Conservation (phyloP, 2,113 vertebrate species). For the Platichthys flesus region DNA sequence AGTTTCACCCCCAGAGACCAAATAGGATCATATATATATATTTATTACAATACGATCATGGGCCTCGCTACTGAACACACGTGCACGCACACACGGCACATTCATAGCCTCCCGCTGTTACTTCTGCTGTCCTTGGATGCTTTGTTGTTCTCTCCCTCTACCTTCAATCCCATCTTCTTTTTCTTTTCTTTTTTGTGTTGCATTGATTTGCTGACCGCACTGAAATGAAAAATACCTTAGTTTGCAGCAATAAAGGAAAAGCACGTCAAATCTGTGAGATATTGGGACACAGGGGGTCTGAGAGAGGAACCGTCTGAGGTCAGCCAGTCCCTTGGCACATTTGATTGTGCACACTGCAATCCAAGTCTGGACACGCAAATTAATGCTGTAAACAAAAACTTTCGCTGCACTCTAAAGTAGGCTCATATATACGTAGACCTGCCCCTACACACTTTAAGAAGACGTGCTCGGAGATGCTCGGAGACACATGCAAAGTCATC, state of each 20-base stretch:
- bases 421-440: neutral
- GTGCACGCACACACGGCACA: neutral
- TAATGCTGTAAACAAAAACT: conserved; percentile 22
- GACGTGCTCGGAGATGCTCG: no score
- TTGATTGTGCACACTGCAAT: conserved; percentile 33
- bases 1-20: conserved; percentile 34
- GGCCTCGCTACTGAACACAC: neutral
- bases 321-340: conserved; percentile 59
- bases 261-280: conserved; percentile 65
- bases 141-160: conserved; percentile 52
- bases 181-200: conserved; percentile 69
- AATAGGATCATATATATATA: neutral
- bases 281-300: conserved; percentile 59
- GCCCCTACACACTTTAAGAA: neutral
- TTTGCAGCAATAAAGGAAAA: conserved; percentile 71
- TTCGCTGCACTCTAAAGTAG: neutral
- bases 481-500: conserved; percentile 8
- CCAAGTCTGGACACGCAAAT: conserved; percentile 28
- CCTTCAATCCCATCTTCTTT: conserved; percentile 61
- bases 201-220: conserved; percentile 85
- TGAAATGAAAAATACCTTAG: conserved; percentile 85
- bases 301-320: conserved; percentile 63
- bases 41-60: no score
- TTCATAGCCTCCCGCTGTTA: neutral
- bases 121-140: conserved; percentile 46